Conservation (phyloP, 2,797 vertebrate genomes). For the Arremon brunneinucha region DNA sequence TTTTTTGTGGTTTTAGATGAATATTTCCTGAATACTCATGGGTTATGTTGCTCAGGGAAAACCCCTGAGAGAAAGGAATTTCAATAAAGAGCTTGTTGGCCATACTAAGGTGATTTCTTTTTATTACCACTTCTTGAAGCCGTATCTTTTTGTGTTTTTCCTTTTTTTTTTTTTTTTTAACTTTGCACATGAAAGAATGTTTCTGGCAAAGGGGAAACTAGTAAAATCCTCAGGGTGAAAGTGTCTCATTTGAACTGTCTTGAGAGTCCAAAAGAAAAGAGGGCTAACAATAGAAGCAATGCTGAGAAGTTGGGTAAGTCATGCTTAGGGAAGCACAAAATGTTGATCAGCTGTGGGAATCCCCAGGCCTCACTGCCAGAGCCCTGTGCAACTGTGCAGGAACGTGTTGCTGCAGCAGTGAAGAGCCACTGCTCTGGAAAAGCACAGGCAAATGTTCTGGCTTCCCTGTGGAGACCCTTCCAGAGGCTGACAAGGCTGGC, state of each 20-base stretch:
- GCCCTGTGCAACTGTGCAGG: neutral
- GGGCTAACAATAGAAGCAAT: neutral
- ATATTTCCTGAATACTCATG: neutral
- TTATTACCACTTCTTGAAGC: neutral
- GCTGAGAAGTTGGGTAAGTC: neutral
- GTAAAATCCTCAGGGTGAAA: neutral
- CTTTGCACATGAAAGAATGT: neutral
- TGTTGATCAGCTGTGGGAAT: neutral
- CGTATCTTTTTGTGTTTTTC: neutral
- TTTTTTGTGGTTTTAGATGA: neutral
- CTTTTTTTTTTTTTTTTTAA: neutral
- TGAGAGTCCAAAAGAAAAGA: conserved; percentile 24
- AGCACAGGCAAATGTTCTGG: neutral
- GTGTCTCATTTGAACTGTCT: neutral
- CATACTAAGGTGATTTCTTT: neutral
- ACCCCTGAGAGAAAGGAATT: neutral
- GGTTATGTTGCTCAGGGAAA: neutral
- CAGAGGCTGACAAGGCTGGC: neutral
- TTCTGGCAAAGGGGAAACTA: neutral
- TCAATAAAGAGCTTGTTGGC: neutral
- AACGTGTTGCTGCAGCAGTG: neutral
- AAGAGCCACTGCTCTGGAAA: neutral
- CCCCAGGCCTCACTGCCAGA: neutral
- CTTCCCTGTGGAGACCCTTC: neutral
- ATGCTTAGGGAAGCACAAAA: neutral